These are phyloP conservation scores for Zaprionus davidi DNA, from an alignment of 1,140 invertebrate species.

Conservation along the genomic window DNA sequence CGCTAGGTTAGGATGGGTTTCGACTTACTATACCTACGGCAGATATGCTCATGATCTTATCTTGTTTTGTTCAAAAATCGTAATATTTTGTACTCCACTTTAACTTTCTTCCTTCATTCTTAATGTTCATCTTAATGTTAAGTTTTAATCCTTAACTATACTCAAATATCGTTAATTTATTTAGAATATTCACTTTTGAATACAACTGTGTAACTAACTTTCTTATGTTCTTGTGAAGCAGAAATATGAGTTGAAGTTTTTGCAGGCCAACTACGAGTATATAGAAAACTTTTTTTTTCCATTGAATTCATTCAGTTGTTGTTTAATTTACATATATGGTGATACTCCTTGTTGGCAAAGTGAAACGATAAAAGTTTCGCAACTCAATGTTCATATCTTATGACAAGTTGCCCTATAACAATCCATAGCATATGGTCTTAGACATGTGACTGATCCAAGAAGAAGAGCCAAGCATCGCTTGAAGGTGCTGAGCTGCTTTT, in stretches of 20 bases:
- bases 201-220: background rate
- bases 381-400: background rate
- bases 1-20: background rate
- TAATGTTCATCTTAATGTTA: too few species aligned
- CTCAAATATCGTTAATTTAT: too few species aligned
- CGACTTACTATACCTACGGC: too few species aligned
- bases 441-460: background rate
- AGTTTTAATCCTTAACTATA: too few species aligned
- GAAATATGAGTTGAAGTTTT: background rate
- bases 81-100: too few species aligned
- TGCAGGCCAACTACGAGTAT: background rate
- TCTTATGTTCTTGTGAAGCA: background rate
- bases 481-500: background rate
- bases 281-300: background rate
- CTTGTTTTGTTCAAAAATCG: too few species aligned
- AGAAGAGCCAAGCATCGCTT: background rate
- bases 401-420: background rate
- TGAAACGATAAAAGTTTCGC: background rate
- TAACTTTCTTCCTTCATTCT: too few species aligned
- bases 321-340: background rate
- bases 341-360: background rate
- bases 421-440: background rate
- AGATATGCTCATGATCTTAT: too few species aligned
- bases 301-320: background rate
- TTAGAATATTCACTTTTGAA: background rate